phyloP scores from a whole-genome alignment of 2,797 vertebrate genomes.

The Anas capensis region DNA sequence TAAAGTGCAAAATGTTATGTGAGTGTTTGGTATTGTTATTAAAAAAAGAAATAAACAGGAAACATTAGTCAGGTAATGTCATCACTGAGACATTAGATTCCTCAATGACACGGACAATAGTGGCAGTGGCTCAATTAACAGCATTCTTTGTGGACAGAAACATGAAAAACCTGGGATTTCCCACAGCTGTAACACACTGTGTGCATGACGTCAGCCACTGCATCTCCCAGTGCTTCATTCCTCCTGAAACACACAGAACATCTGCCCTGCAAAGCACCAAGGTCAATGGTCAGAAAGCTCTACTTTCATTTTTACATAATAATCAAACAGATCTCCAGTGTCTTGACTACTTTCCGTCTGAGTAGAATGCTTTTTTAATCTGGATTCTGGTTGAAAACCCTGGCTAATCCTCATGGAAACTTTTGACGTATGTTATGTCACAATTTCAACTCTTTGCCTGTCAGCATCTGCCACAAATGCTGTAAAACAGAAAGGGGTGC shows the following conservation, averaged over 20 bases:
- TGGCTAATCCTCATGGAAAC: accelerated
- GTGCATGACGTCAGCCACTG: accelerated
- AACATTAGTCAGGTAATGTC: constrained; percentile 12
- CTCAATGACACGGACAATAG: background rate
- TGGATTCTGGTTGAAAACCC: background rate
- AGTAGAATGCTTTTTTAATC: background rate
- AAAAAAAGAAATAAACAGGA: constrained; percentile 70
- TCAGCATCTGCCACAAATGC: accelerated
- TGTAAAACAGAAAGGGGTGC: background rate
- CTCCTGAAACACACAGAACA: background rate
- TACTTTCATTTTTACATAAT: background rate
- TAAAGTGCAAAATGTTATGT: constrained; percentile 54
- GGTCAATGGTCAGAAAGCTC: background rate
- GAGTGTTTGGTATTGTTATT: constrained; percentile 37
- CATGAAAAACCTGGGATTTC: background rate
- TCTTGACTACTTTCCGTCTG: background rate
- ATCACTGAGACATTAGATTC: constrained; percentile 19
- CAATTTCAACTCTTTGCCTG: background rate
- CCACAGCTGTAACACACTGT: background rate
- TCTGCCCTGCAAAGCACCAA: accelerated
- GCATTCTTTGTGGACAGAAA: constrained; percentile 6
- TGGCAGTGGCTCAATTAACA: background rate
- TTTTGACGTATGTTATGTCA: accelerated
- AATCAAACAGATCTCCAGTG: background rate
- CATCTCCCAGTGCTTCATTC: background rate